Conservation (phyloP, 2,888 invertebrate species). For the Lepidocyrtinus sp. region DNA sequence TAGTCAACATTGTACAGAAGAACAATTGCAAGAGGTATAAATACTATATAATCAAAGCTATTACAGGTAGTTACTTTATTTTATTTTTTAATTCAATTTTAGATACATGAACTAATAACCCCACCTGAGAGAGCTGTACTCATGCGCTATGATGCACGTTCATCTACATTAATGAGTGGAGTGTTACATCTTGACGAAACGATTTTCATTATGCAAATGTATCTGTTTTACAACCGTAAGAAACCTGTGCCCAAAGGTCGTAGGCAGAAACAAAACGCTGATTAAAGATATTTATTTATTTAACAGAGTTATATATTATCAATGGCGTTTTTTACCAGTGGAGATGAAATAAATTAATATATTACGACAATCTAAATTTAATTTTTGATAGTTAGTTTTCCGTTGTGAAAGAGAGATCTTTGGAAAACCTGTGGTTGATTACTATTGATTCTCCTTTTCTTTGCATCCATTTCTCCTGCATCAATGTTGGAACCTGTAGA, state of each 20-base stretch:
- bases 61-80: neutral
- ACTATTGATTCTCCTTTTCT: no score
- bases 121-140: conserved; percentile 86
- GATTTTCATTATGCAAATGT: conserved; percentile 86
- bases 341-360: no score
- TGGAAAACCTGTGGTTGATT: no score
- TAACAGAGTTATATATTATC: no score
- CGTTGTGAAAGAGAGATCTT: no score
- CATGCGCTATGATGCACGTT: conserved; percentile 81
- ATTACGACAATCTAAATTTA: no score
- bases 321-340: no score
- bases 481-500: no score
- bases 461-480: no score
- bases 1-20: conserved; percentile 83
- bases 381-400: no score
- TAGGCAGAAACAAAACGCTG: conserved; percentile 28
- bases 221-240: conserved; percentile 73
- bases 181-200: conserved; percentile 88
- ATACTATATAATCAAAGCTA: no score
- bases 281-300: no score
- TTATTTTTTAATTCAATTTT: conserved; percentile 70
- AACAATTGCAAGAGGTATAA: conserved; percentile 84
- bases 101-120: conserved; percentile 89
- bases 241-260: conserved; percentile 44
- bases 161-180: conserved; percentile 83